Percentiles rank a stretch among this genome's conserved stretches.
These are phyloP conservation scores for Sinocyclocheilus rhinocerous DNA, from an alignment of 2,113 vertebrate genomes.

Conservation along the genomic window DNA sequence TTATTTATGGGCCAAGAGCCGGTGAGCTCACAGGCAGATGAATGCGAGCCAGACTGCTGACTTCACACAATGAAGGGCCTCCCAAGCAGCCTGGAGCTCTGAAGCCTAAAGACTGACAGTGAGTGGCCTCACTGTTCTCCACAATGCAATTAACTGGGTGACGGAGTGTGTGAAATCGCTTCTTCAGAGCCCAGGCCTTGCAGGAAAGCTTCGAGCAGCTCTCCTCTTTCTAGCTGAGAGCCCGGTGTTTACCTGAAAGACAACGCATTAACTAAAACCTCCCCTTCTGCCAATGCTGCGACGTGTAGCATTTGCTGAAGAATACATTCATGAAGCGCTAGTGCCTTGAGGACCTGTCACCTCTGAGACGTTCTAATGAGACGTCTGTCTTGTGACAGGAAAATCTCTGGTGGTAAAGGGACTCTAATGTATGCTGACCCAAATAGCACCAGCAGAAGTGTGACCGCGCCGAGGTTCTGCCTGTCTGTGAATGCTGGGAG, in stretches of 20 bases:
- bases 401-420: not conserved
- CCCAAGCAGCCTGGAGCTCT: conserved; percentile 28
- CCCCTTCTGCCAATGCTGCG: not conserved
- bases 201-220: conserved; percentile 20
- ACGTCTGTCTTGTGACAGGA: conserved; percentile 19
- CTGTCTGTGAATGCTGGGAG: conserved; percentile 86
- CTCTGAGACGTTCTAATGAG: conserved; percentile 12
- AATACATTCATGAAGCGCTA: conserved; percentile 13
- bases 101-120: conserved; percentile 8
- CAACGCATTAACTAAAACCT: not conserved
- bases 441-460: conserved; percentile 88
- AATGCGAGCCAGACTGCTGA: conserved; percentile 71
- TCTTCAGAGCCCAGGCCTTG: conserved; percentile 24
- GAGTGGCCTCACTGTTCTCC: conserved; percentile 15
- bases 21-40: conserved; percentile 71
- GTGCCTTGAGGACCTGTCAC: conserved; percentile 30
- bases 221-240: not conserved
- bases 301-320: conserved; percentile 19
- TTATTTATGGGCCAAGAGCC: conserved; percentile 73
- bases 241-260: conserved; percentile 9
- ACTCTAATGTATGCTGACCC: conserved; percentile 79
- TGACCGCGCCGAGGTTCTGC: conserved; percentile 84
- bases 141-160: conserved; percentile 27
- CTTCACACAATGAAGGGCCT: conserved; percentile 47
- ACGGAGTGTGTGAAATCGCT: conserved; percentile 35